phyloP scores from a whole-genome alignment of 2,797 vertebrate genomes.

The Dicrostonyx torquatus region DNA sequence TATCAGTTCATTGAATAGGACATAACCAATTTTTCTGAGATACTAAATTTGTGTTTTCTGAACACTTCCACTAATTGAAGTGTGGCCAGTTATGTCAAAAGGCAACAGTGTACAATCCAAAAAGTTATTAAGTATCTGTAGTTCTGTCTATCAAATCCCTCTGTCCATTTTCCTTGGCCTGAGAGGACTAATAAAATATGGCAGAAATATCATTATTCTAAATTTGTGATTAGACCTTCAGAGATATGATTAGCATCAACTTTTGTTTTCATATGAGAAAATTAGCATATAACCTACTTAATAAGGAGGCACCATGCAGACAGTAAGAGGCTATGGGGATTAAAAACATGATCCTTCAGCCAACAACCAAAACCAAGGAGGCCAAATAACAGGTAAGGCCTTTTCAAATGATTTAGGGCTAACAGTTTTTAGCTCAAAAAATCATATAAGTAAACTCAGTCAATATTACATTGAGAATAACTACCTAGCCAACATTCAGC shows the following conservation, averaged over 20 bases:
- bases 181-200: neutral
- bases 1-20: neutral
- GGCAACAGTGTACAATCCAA: neutral
- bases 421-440: neutral
- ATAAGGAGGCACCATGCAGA: neutral
- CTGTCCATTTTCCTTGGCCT: neutral
- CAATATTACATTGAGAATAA: neutral
- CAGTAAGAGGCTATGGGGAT: neutral
- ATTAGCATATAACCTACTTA: neutral
- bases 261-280: neutral
- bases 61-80: neutral
- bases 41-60: neutral
- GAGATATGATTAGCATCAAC: neutral
- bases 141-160: neutral
- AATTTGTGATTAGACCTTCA: neutral
- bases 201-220: neutral
- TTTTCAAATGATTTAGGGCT: neutral
- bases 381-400: neutral
- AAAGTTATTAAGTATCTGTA: neutral
- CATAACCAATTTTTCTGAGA: neutral
- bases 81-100: neutral
- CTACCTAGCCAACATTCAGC: neutral
- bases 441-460: neutral
- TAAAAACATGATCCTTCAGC: neutral
- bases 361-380: neutral